Evolutionary conservation across 2,888 invertebrate genomes (phyloP).

Genomic region (Microdon myrmicae): DNA sequence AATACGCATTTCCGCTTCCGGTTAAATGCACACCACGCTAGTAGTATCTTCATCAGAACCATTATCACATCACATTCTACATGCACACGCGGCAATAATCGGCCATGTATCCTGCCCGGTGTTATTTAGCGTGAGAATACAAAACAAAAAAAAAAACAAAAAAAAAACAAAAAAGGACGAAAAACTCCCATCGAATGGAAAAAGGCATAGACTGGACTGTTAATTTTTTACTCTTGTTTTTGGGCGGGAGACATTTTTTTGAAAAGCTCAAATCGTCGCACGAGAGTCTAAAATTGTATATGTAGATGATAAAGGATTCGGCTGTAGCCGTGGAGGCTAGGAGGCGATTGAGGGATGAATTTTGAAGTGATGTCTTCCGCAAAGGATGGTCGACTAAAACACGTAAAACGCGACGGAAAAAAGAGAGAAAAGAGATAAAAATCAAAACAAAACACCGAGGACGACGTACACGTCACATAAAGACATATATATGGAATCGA

Average conservation of each 20-base stretch:
- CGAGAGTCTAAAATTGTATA: constrained; percentile 46
- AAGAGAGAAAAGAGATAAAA: too few relatives aligned
- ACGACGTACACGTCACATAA: constrained; percentile 49
- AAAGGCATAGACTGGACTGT: neutral
- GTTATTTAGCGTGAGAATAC: constrained; percentile 52
- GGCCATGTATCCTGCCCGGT: constrained; percentile 39
- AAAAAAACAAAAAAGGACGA: constrained; percentile 24
- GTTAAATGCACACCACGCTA: constrained; percentile 41
- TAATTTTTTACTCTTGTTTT: constrained; percentile 39
- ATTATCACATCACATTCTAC: constrained; percentile 24
- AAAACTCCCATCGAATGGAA: too few relatives aligned
- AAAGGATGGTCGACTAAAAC: constrained; percentile 48
- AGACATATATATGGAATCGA: constrained; percentile 45
- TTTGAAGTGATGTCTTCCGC: constrained; percentile 37
- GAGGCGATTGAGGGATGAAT: constrained; percentile 14
- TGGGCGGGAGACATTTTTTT: constrained; percentile 50
- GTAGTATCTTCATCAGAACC: constrained; percentile 28
- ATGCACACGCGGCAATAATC: too few relatives aligned
- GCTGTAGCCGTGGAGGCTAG: constrained; percentile 9
- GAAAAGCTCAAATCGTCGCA: constrained; percentile 50
- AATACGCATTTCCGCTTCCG: constrained; percentile 37
- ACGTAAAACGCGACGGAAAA: too few relatives aligned
- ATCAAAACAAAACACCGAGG: constrained; percentile 43
- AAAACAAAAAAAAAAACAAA: constrained; percentile 12
- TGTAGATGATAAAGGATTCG: constrained; percentile 41